Base-by-base conservation (phyloP, 2,888 invertebrate species). In the Tachina fera region DNA sequence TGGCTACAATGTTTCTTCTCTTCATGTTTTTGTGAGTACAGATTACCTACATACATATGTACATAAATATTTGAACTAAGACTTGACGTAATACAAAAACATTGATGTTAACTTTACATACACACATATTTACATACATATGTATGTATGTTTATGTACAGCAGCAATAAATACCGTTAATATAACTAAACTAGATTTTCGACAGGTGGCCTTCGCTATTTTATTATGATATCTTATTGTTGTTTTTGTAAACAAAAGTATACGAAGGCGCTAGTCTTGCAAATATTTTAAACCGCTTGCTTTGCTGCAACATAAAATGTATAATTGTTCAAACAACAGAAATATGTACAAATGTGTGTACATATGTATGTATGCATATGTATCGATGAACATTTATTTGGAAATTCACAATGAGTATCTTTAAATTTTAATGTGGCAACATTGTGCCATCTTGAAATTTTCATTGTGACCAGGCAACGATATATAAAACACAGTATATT, bases 131-230 rank as follows among this genome's bases (percentile, higher is more conserved):
- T 31, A 31, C 31, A 31, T 22, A 31, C 31, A 31, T 31, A 31
- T 6, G 6, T 6, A 31, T 6, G 0, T 31, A 31, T 31, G 31
- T 5, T 6, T 31, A 31, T 31, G 31, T 43, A 8, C 19, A 53
- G 4, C 16, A 14, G 4, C 14, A 70, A 16, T 19, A 16, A 58
- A 16, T 58, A 58, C 45, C 45, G 71, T 71, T 71, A 58, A 41
- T 31, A 58, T 58, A 58, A 58, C 31, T 22, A 45, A 68, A 51
- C 39, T 68, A 41, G 51, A 3, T 41, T 51, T 68, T 67, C 9
- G 9, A 51, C 14, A 67, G 13, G 6, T 39, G 49, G 22, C 49
- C 51, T 41, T 51, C 39, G 16, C 8, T 65, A 65, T 22, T 31
- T 67, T 11, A 9, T 61, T 16, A 63, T 43, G 16, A 1, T 16